These are phyloP conservation scores for Himantopus leucocephalus DNA, from an alignment of 2,113 vertebrate genomes.

Conservation along the genomic window DNA sequence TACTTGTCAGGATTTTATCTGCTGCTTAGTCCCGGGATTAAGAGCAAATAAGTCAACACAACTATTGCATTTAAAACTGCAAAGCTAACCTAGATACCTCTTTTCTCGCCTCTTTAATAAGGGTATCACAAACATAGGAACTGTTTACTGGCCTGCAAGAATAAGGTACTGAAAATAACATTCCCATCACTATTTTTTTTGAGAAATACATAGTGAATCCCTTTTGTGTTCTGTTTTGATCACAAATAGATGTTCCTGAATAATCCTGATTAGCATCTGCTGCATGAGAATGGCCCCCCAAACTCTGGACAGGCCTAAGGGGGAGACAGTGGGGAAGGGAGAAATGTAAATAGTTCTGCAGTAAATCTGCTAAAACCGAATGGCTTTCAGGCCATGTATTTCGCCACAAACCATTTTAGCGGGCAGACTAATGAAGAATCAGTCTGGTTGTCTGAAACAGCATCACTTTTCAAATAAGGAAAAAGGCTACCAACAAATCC, in stretches of 20 bases:
- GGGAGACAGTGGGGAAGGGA: neutral
- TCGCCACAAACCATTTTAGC: neutral
- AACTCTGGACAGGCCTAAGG: neutral
- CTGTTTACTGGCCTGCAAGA: neutral
- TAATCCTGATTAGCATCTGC: neutral
- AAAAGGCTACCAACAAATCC: neutral
- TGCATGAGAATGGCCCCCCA: neutral
- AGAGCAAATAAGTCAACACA: conserved; percentile 1
- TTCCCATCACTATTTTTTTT: neutral
- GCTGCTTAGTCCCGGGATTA: neutral
- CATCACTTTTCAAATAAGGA: neutral
- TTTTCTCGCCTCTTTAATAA: neutral
- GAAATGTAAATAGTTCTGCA: neutral
- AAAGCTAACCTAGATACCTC: neutral
- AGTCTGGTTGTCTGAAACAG: neutral
- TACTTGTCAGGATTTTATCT: conserved; percentile 55
- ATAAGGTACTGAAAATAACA: neutral
- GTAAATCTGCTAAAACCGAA: neutral
- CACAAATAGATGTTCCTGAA: neutral
- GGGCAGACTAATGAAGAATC: neutral
- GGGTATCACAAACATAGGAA: neutral
- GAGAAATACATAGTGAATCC: neutral
- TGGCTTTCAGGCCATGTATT: neutral
- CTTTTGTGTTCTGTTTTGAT: neutral
- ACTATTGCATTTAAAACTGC: neutral